These are phyloP conservation scores for Myrmophylax atrothorax DNA, from an alignment of 2,113 vertebrate genomes.

Conservation along the genomic window DNA sequence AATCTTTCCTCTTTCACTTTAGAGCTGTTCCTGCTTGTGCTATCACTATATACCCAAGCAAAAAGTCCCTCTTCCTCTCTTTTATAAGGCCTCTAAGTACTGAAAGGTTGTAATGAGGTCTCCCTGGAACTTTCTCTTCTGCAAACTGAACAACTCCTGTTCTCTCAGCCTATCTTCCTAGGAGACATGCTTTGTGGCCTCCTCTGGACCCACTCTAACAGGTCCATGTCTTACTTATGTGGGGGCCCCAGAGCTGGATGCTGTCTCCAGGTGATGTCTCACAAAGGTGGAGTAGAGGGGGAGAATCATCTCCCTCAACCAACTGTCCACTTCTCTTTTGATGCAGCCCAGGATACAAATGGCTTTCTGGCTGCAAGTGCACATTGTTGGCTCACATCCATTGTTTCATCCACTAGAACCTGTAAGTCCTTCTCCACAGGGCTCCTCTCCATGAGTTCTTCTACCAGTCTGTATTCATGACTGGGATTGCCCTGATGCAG, in stretches of 20 bases:
- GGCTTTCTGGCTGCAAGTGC: background rate
- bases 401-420: background rate
- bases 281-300: background rate
- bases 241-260: background rate
- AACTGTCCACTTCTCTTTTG: background rate
- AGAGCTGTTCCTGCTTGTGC: background rate
- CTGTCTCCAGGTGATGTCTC: background rate
- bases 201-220: background rate
- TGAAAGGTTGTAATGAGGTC: background rate
- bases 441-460: background rate
- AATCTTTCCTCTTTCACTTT: background rate
- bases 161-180: background rate
- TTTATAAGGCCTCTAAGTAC: background rate
- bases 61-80: background rate
- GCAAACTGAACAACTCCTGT: background rate
- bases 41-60: background rate
- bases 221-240: background rate
- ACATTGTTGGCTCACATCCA: background rate
- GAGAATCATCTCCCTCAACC: background rate
- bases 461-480: background rate
- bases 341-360: background rate
- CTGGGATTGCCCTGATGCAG: background rate
- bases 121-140: background rate
- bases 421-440: background rate
- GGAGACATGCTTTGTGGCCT: background rate